Evolutionary conservation across 2,113 vertebrate genomes (phyloP).

Genomic region (Jaculus jaculus): DNA sequence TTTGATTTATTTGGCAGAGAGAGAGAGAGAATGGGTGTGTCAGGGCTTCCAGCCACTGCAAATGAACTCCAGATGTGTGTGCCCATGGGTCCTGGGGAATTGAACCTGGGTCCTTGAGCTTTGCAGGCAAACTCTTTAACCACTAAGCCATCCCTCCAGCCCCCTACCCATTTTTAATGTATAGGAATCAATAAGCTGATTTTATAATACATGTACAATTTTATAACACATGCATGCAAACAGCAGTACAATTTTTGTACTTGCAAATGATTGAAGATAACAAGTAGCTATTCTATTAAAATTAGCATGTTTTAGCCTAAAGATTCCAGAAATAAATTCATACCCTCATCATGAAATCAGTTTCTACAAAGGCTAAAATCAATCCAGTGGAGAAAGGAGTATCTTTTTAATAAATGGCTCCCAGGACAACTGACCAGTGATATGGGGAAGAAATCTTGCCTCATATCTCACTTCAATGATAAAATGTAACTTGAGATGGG

Average conservation of each 20-base stretch:
- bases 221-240: background rate
- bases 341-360: background rate
- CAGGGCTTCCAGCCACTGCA: too few species aligned
- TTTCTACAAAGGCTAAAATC: background rate
- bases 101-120: too few species aligned
- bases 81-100: too few species aligned
- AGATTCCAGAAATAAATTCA: background rate
- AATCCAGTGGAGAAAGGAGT: background rate
- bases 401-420: background rate
- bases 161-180: background rate
- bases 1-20: too few species aligned
- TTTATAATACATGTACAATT: constrained; percentile 24
- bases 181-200: background rate
- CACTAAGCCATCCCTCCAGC: too few species aligned
- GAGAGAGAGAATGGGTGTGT: too few species aligned
- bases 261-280: constrained; percentile 8
- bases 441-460: background rate
- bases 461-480: background rate
- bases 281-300: background rate
- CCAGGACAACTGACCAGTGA: background rate
- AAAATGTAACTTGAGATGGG: background rate
- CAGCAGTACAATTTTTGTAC: background rate
- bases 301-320: background rate
- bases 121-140: too few species aligned
- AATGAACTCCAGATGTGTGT: too few species aligned